These are phyloP conservation scores for Aelia acuminata DNA, from an alignment of 2,888 invertebrate genomes.

Conservation along the genomic window DNA sequence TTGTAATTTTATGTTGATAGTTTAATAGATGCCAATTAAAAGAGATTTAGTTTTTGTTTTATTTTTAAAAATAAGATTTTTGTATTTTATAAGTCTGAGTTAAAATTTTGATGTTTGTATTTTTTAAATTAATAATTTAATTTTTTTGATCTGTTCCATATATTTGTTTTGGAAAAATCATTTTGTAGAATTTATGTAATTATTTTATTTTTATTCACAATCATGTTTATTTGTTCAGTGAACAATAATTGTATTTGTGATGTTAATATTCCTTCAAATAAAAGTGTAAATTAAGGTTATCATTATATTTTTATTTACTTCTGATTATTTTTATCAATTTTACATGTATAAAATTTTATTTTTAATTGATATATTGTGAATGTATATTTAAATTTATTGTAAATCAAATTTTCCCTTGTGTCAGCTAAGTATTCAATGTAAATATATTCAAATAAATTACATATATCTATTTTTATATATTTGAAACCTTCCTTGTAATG, in stretches of 20 bases:
- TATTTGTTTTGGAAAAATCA: neutral
- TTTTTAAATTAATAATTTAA: neutral
- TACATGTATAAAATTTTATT: neutral
- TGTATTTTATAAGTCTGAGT: slow-evolving; percentile 48
- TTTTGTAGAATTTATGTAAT: neutral
- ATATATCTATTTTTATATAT: slow-evolving; percentile 43
- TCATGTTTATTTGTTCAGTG: neutral
- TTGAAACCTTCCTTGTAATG: neutral
- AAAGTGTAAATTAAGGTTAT: neutral
- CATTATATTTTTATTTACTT: neutral
- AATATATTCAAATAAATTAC: slow-evolving; percentile 41
- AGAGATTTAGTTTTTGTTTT: slow-evolving; percentile 29
- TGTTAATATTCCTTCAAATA: neutral
- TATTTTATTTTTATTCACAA: neutral
- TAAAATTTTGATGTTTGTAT: slow-evolving; percentile 8
- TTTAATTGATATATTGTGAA: neutral
- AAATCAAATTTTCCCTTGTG: neutral
- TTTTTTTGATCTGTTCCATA: neutral
- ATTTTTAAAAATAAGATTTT: neutral
- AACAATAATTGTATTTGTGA: neutral
- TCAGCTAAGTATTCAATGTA: slow-evolving; percentile 22
- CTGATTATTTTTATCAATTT: neutral
- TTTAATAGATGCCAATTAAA: slow-evolving; percentile 16
- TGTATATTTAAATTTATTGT: neutral
- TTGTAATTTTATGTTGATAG: slow-evolving; percentile 28